Base-by-base conservation (phyloP, 2,113 vertebrate species). In the Theropithecus gelada region DNA sequence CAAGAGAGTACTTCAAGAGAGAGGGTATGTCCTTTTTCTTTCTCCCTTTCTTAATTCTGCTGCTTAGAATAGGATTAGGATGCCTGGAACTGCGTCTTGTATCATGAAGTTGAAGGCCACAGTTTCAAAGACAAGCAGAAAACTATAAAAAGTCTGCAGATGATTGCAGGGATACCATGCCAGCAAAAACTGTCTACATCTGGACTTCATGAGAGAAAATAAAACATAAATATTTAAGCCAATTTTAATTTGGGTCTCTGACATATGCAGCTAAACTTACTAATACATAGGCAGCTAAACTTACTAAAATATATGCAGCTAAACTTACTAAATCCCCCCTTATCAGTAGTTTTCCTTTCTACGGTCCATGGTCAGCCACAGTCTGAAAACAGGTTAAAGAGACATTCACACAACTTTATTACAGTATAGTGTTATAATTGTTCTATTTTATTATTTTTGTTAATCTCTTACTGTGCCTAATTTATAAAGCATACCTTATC, bases 81-180 rank as follows among this genome's bases (percentile, higher is more conserved):
- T 59, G 23, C 75, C 12, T 11, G 3, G 50, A 61, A 92, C 35
- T 85, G n/a, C 38, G 32, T 48, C 43, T 78, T 94, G 16, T 72
- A 88, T 72, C n/a, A 91, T 55, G 23, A 91, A 79, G 12, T 40
- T 78, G 43, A 97, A 85, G 17, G 73, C 23, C 43, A 45, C 32
- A 35, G 27, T 55, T 90, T 82, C 78, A 76, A 90, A 93, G 82
- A 87, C 18, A 91, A 83, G 61, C 27, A 96, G 72, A 93, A 95
- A 92, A 92, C 20, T 18, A 57, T 6, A 64, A 93, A 84, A 78
- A 73, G 43, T 50, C 73, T 82, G 16, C 61, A 88, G 50, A 57
- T 78, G 75, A 95, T 43, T 78, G 0, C 3, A 90, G 48, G 57
- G 32, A 86, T 30, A 95, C 16, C 43, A 79, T 30, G 61, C 13